Base-by-base conservation (phyloP, 2,797 vertebrate species). In the Peromyscus aztecus region DNA sequence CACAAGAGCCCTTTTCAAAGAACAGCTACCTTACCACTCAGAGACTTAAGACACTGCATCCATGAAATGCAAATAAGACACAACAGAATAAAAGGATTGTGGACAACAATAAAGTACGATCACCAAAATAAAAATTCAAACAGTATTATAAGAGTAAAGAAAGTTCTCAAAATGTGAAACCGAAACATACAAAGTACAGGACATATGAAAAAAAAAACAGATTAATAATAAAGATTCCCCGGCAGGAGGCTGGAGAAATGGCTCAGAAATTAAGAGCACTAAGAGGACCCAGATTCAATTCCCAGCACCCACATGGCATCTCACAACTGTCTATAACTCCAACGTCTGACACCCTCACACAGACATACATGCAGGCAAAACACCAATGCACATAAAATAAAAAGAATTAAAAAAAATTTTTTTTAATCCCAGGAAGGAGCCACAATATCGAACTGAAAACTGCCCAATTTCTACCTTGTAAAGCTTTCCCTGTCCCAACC, bases 111-210 rank as follows among this genome's bases (percentile, higher is more conserved):
- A 97, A 94, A 77, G 80, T 34, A 82, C 5, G 8, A 92, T 57
- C 59, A 78, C 49, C n/a, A 96, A 94, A 97, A 83, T 59, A 89
- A 94, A 95, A 93, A 85, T 52, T 78, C 49, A 75, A 31, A 23
- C 93, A 93, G 55, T 83, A 87, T 49, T 29, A n/a, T 9, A 82
- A 94, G 7, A 80, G 43, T 67, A 77, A 96, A 24, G 16, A 94
- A 82, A 59, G 82, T 24, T 89, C 55, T 95, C 40, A 86, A 93
- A 86, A 86, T 37, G 29, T 67, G 1, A 49, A 91, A 83, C 27
- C 5, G 90, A 88, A 87, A 93, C 34, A 95, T 27, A 84, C 89
- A 55, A 94, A 80, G 11, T 34, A 80, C 0, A 92, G 27, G 59
- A 83, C 37, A 86, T 4, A 71, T 8, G 31, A 40, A 2, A 40